These are phyloP conservation scores for Drosophila conformis DNA, from an alignment of 2,888 invertebrate genomes.

Conservation along the genomic window DNA sequence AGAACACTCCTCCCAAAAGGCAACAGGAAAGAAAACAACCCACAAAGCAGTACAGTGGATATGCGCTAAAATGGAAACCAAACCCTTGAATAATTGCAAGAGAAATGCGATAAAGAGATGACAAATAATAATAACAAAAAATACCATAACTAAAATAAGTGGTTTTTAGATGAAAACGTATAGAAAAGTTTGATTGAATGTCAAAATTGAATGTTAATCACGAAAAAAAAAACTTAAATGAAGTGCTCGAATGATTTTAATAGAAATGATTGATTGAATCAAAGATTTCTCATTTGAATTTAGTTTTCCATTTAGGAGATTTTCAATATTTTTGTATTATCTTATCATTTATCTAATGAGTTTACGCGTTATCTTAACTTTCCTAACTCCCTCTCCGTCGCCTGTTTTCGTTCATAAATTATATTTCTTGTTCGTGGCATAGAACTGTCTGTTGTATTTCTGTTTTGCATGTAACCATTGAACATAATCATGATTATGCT, in stretches of 20 bases:
- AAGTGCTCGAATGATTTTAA: not conserved
- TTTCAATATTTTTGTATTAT: not conserved
- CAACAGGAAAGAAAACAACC: not conserved
- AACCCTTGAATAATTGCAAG: not conserved
- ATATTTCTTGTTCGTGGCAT: slow-evolving; percentile 5
- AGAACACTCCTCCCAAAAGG: slow-evolving; percentile 1
- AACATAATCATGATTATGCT: slow-evolving; percentile 41
- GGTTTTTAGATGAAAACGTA: too few relatives aligned
- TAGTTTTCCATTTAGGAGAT: not conserved
- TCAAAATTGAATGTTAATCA: not conserved
- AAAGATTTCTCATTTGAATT: not conserved
- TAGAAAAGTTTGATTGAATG: not conserved
- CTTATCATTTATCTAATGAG: not conserved
- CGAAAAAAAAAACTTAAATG: not conserved
- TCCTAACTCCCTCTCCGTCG: too few relatives aligned
- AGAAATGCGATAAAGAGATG: not conserved
- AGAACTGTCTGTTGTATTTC: slow-evolving; percentile 3
- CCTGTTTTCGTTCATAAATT: slow-evolving; percentile 10
- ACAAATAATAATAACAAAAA: not conserved
- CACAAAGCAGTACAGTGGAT: not conserved
- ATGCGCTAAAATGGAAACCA: not conserved
- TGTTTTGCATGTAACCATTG: slow-evolving; percentile 19
- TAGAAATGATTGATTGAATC: not conserved
- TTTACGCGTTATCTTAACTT: not conserved
- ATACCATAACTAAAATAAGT: not conserved